Percentiles rank a stretch among this genome's conserved stretches.
Evolutionary conservation across 92 coral and sea anemone species (phyloP).

Genomic region (Meandrina meandrites): DNA sequence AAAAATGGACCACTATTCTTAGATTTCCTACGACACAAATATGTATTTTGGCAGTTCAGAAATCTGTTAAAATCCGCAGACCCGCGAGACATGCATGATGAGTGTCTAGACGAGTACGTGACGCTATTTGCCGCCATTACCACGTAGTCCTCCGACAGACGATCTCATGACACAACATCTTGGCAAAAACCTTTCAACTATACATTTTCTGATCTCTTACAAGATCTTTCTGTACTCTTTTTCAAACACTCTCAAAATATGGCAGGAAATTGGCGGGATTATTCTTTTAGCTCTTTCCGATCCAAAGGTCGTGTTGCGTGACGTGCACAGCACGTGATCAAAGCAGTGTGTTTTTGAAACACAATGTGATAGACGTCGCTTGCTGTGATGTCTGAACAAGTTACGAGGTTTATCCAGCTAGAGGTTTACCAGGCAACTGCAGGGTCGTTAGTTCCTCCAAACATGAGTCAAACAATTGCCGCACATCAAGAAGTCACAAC

Average conservation of each 20-base stretch:
- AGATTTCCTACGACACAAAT: no score
- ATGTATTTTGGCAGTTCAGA: no score
- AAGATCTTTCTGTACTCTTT: background rate
- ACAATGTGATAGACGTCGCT: background rate
- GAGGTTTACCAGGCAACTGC: background rate
- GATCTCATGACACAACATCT: no score
- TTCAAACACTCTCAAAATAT: background rate
- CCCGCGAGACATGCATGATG: no score
- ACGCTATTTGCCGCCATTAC: background rate
- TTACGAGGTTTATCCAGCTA: no score
- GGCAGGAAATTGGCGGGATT: conserved; percentile 1
- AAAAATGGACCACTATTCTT: no score
- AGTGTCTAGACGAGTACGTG: no score
- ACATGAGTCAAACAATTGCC: background rate
- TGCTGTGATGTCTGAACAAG: background rate
- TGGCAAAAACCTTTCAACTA: background rate
- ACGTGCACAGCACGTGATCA: conserved; percentile 33
- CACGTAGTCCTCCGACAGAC: no score
- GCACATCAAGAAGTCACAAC: background rate
- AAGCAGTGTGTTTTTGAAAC: conserved; percentile 13
- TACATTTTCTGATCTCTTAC: background rate
- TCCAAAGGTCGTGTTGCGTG: conserved; percentile 22
- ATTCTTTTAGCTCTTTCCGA: no score
- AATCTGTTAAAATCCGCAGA: no score
- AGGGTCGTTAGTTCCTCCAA: conserved; percentile 1